These are phyloP conservation scores for Julus scandinavius DNA, from an alignment of 2,888 invertebrate genomes.

Conservation along the genomic window DNA sequence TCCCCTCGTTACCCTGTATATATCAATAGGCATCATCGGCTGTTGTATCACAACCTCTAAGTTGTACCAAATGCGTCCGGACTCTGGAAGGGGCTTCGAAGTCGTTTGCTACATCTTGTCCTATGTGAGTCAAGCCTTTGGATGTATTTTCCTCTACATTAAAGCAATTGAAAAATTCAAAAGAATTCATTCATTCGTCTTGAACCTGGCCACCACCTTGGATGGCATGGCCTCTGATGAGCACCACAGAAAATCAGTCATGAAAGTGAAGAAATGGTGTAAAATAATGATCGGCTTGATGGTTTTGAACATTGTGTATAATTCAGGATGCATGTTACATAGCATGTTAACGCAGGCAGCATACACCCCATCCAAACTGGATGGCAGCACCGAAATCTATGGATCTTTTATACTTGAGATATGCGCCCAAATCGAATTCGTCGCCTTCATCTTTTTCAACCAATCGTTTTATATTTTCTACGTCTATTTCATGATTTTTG, in stretches of 20 bases:
- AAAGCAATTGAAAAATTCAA: background rate
- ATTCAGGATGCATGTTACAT: background rate
- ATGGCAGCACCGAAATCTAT: background rate
- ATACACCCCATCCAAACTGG: background rate
- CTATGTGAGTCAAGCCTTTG: background rate
- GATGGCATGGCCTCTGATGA: background rate
- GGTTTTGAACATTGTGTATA: background rate
- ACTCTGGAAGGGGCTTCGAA: background rate
- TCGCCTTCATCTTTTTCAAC: background rate
- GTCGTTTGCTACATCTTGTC: background rate
- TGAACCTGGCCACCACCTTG: background rate
- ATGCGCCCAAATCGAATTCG: background rate
- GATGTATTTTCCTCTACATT: background rate
- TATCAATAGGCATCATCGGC: background rate
- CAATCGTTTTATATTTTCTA: background rate
- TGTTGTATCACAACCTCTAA: background rate
- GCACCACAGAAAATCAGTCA: background rate
- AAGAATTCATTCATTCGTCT: background rate
- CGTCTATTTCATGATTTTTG: slow-evolving; percentile 7
- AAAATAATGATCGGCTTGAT: background rate
- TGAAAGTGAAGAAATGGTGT: background rate
- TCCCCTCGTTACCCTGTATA: background rate
- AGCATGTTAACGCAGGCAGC: background rate
- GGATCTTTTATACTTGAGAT: background rate
- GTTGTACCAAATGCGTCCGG: background rate